These are phyloP conservation scores for Aethes cnicana DNA, from an alignment of 2,888 invertebrate genomes.

Conservation along the genomic window DNA sequence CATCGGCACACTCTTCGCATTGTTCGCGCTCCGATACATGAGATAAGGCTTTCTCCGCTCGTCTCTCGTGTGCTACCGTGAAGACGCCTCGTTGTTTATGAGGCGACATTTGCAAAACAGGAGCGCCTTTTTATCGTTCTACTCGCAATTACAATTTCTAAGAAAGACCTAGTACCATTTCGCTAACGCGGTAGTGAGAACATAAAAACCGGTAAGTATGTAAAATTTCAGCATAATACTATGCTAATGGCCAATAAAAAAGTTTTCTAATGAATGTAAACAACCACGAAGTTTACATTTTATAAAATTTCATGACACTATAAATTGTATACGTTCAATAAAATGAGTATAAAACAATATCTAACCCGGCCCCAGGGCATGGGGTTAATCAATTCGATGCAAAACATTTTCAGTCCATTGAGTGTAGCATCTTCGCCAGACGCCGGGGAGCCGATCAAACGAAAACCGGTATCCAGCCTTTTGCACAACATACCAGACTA, in stretches of 20 bases:
- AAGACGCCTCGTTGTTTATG: conserved; percentile 60
- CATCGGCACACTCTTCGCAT: conserved; percentile 76
- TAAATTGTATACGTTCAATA: conserved; percentile 23
- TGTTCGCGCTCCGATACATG: conserved; percentile 73
- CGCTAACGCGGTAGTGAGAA: neutral
- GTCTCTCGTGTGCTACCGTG: conserved; percentile 72
- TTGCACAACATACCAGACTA: conserved; percentile 55
- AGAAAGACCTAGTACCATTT: conserved; percentile 1
- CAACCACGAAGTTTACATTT: too few relatives aligned
- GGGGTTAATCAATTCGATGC: conserved; percentile 61
- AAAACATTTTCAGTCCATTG: conserved; percentile 64
- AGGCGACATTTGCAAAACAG: conserved; percentile 64
- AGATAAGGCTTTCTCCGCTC: conserved; percentile 77
- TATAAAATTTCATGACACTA: too few relatives aligned
- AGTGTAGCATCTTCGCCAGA: conserved; percentile 64
- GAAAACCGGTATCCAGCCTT: conserved; percentile 67
- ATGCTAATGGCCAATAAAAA: too few relatives aligned
- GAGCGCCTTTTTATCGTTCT: conserved; percentile 51
- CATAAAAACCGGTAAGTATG: neutral
- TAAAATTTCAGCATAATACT: too few relatives aligned
- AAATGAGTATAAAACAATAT: conserved; percentile 41
- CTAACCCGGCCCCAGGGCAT: conserved; percentile 43
- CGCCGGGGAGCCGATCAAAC: conserved; percentile 67
- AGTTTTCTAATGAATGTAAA: too few relatives aligned
- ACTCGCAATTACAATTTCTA: conserved; percentile 42